Conservation (phyloP, 2,113 vertebrate genomes). For the Maccullochella peelii region DNA sequence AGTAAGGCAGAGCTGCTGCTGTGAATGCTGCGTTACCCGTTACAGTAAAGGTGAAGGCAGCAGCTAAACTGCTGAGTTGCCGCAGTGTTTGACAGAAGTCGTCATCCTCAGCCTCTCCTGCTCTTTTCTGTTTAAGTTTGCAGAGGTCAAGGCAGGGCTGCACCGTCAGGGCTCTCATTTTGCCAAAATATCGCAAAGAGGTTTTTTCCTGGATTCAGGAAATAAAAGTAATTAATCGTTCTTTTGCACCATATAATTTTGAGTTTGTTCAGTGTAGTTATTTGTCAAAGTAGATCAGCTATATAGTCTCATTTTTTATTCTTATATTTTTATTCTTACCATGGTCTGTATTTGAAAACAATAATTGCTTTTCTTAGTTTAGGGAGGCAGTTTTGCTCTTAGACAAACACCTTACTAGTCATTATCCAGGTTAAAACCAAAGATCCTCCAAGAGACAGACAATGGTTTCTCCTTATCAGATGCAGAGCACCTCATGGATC, state of each 20-base stretch:
- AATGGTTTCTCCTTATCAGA: background rate
- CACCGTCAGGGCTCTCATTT: background rate
- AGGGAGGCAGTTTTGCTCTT: background rate
- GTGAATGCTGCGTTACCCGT: constrained; percentile 22
- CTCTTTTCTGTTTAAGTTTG: constrained; percentile 15
- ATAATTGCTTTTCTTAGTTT: background rate
- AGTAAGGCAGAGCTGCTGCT: constrained; percentile 25
- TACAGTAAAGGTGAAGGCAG: constrained; percentile 46
- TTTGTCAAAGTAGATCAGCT: background rate
- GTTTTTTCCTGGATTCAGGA: background rate
- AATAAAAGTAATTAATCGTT: background rate
- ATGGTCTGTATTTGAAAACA: background rate
- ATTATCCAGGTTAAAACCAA: background rate
- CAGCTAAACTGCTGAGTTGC: constrained; percentile 68
- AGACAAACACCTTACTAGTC: background rate
- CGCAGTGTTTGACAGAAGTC: constrained; percentile 27
- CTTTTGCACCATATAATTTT: background rate
- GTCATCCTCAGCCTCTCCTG: constrained; percentile 11
- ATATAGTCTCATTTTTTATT: background rate
- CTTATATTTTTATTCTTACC: background rate
- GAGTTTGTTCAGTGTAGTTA: background rate
- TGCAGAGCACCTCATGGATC: background rate
- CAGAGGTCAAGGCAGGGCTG: constrained; percentile 22
- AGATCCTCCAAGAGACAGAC: background rate
- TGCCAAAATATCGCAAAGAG: no score